Evolutionary conservation across 2,888 invertebrate genomes (phyloP).

Genomic region (Phortica magna): DNA sequence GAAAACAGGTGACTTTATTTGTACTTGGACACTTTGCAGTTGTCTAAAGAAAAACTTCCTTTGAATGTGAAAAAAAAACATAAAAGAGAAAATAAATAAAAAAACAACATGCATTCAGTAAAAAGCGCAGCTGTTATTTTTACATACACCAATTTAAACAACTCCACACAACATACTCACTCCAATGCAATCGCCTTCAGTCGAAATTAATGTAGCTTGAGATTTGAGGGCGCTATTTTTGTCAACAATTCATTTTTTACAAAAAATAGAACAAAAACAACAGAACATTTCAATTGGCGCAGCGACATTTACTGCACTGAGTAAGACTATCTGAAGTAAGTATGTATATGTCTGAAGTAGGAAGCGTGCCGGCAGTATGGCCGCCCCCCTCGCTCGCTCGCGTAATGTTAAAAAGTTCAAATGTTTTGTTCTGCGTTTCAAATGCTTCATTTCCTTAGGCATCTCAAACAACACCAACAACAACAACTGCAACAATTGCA

Average conservation of each 20-base stretch:
- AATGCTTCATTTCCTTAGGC: slow-evolving; percentile 66
- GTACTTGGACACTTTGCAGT: not conserved
- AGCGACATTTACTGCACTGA: slow-evolving; percentile 18
- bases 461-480: slow-evolving; percentile 15
- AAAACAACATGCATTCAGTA: not conserved
- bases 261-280: slow-evolving; percentile 28
- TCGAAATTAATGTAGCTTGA: no score
- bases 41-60: not conserved
- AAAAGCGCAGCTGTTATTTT: not conserved
- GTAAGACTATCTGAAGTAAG: slow-evolving; percentile 55
- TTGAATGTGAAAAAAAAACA: not conserved
- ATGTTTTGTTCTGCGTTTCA: slow-evolving; percentile 59
- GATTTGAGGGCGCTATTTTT: slow-evolving; percentile 60
- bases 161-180: not conserved
- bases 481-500: slow-evolving; percentile 61
- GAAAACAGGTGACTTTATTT: not conserved
- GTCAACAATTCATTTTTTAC: slow-evolving; percentile 67
- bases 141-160: not conserved
- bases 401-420: slow-evolving; percentile 68
- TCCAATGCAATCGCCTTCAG: slow-evolving; percentile 16
- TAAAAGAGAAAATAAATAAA: slow-evolving; percentile 4
- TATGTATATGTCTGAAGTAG: slow-evolving; percentile 35
- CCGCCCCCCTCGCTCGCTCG: slow-evolving; percentile 50
- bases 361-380: slow-evolving; percentile 15
- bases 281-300: slow-evolving; percentile 52